phyloP scores from a whole-genome alignment of 2,888 invertebrate species.

The Microplitis deprimator region DNA sequence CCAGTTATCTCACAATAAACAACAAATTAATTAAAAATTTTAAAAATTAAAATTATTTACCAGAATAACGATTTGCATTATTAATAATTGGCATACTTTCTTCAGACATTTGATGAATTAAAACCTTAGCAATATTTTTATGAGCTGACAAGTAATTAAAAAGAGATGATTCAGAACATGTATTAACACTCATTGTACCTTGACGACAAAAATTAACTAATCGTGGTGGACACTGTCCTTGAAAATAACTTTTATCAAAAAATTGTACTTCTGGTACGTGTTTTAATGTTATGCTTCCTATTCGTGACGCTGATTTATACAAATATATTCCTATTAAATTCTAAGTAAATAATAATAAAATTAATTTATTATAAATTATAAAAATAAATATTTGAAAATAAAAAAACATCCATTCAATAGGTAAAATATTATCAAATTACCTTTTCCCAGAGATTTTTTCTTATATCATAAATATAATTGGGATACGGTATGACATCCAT shows the following conservation, averaged over 20 bases:
- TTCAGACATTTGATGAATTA: constrained; percentile 59
- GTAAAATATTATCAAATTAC: constrained; percentile 46
- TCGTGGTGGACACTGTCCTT: constrained; percentile 58
- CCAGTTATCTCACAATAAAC: neutral
- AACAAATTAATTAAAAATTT: neutral
- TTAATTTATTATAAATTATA: constrained; percentile 16
- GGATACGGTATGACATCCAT: constrained; percentile 56
- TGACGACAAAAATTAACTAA: constrained; percentile 61
- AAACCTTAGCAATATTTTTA: constrained; percentile 61
- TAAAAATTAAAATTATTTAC: constrained; percentile 47
- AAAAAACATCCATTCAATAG: constrained; percentile 14
- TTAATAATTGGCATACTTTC: constrained; percentile 59
- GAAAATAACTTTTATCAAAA: constrained; percentile 62
- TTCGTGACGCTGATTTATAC: constrained; percentile 60
- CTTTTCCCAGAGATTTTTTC: constrained; percentile 62
- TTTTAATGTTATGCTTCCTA: constrained; percentile 57
- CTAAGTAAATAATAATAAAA: constrained; percentile 50
- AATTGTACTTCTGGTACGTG: constrained; percentile 59
- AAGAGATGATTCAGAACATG: constrained; percentile 63
- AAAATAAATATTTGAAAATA: constrained; percentile 8
- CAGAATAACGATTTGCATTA: constrained; percentile 63
- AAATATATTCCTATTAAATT: constrained; percentile 58
- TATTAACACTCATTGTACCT: constrained; percentile 60
- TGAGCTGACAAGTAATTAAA: constrained; percentile 62
- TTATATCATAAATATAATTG: constrained; percentile 55